Conservation (phyloP, 1,140 invertebrate species). For the Tetragnatha versicolor region DNA sequence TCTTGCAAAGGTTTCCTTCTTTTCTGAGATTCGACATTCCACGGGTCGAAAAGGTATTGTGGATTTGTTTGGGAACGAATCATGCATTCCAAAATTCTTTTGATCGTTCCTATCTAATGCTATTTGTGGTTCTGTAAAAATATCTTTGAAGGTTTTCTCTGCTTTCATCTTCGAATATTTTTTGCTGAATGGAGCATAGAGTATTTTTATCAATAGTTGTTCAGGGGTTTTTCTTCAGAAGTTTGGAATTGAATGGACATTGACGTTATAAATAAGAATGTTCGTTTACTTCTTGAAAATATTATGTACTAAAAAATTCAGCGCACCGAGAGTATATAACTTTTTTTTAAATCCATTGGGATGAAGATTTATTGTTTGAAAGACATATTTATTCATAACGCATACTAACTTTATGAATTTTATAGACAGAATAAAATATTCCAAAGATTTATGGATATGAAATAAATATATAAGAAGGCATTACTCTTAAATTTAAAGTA, state of each 20-base stretch:
- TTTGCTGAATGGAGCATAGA: background rate
- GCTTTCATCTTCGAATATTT: background rate
- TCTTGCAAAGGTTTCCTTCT: background rate
- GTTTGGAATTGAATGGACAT: background rate
- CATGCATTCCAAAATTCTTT: constrained; percentile 3
- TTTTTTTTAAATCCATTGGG: too few species aligned
- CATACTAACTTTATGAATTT: too few species aligned
- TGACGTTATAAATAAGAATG: background rate
- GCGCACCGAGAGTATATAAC: too few species aligned
- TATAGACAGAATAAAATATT: too few species aligned
- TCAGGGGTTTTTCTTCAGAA: background rate
- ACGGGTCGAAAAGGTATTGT: background rate
- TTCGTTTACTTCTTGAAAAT: background rate
- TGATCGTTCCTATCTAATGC: constrained; percentile 10
- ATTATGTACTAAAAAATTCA: too few species aligned
- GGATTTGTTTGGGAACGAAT: constrained; percentile 7
- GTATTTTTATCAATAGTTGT: background rate
- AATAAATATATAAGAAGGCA: too few species aligned
- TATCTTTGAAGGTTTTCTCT: constrained; percentile 22
- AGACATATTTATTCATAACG: too few species aligned
- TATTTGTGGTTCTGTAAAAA: constrained; percentile 31
- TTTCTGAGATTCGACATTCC: background rate
- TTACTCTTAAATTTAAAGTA: too few species aligned
- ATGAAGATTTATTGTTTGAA: too few species aligned
- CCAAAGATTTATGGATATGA: too few species aligned